phyloP scores from a whole-genome alignment of 2,888 invertebrate genomes.

The Archips crataeganus region DNA sequence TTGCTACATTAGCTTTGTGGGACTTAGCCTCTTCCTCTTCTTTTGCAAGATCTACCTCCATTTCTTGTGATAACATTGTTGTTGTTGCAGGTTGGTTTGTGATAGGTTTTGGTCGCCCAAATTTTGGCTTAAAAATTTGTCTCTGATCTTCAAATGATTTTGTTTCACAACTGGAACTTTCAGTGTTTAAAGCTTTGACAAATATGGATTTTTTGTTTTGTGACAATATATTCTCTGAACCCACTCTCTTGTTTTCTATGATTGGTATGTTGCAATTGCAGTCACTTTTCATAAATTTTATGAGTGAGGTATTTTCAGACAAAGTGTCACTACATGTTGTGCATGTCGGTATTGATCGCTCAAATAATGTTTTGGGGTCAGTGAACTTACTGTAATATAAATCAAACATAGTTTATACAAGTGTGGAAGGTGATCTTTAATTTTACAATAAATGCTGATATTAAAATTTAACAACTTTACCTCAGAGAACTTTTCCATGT shows the following conservation, averaged over 20 bases:
- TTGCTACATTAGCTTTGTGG: slow-evolving; percentile 72
- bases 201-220: slow-evolving; percentile 46
- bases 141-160: slow-evolving; percentile 55
- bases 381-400: slow-evolving; percentile 61
- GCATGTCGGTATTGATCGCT: slow-evolving; percentile 59
- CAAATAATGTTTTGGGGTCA: slow-evolving; percentile 61
- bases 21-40: slow-evolving; percentile 66
- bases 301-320: slow-evolving; percentile 46
- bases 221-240: slow-evolving; percentile 38
- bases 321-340: slow-evolving; percentile 51
- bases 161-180: slow-evolving; percentile 57
- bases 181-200: slow-evolving; percentile 53
- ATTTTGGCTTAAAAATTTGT: slow-evolving; percentile 59
- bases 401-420: slow-evolving; percentile 2
- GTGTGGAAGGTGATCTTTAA: not conserved
- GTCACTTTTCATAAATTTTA: slow-evolving; percentile 53
- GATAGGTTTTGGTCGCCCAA: slow-evolving; percentile 52
- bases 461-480: slow-evolving; percentile 49
- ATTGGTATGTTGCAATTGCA: slow-evolving; percentile 63
- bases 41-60: slow-evolving; percentile 51
- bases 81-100: slow-evolving; percentile 41
- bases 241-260: slow-evolving; percentile 42
- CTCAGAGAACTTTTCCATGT: slow-evolving; percentile 66
- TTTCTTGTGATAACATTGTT: slow-evolving; percentile 40
- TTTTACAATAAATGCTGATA: not conserved